These are phyloP conservation scores for Crotalus viridis DNA, from an alignment of 2,113 vertebrate species.

Conservation along the genomic window DNA sequence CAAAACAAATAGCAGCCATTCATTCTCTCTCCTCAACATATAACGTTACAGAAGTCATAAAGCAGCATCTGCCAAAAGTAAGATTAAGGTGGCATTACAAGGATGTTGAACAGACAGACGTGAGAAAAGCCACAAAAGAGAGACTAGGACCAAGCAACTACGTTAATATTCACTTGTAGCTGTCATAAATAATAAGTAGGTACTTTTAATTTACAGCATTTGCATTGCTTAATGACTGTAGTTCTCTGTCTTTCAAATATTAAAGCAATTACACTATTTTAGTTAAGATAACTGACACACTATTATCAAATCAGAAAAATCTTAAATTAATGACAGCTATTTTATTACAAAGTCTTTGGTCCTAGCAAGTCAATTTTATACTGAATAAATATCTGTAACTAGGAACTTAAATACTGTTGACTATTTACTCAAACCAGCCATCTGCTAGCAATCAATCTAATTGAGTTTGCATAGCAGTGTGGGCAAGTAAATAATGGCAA, in stretches of 20 bases:
- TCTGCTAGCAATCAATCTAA: neutral
- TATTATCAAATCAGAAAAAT: neutral
- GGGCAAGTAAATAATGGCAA: neutral
- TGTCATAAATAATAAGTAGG: neutral
- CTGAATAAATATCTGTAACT: neutral
- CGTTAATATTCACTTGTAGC: neutral
- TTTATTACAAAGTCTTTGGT: neutral
- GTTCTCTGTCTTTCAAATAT: neutral
- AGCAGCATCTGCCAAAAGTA: neutral
- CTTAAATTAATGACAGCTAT: neutral
- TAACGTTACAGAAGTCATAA: neutral
- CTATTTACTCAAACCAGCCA: conserved; percentile 7
- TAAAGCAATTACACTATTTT: neutral
- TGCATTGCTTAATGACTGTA: neutral
- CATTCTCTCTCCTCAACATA: neutral
- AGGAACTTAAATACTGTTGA: neutral
- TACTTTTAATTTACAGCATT: neutral
- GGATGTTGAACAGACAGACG: neutral
- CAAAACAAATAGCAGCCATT: neutral
- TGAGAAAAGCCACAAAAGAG: neutral
- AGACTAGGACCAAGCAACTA: neutral
- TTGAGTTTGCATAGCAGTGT: neutral
- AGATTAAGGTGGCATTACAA: neutral
- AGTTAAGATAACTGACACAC: neutral
- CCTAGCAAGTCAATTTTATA: neutral